Conservation (phyloP, 2,113 vertebrate species). For the Pontoporia blainvillei region DNA sequence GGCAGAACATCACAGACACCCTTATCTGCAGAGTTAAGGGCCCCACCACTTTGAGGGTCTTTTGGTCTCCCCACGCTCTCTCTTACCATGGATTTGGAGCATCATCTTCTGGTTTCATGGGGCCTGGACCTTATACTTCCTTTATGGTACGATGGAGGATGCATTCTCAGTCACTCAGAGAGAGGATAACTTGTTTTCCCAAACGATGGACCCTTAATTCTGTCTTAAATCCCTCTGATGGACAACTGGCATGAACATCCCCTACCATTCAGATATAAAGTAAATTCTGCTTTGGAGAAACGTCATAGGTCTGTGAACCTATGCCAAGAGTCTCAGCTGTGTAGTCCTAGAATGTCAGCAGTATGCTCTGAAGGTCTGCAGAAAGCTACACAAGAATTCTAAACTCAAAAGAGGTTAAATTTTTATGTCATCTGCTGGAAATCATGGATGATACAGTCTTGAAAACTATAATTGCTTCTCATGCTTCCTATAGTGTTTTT, state of each 20-base stretch:
- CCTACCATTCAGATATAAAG: not conserved
- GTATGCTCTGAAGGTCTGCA: not conserved
- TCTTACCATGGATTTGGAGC: not conserved
- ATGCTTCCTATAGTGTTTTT: not conserved
- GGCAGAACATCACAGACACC: not conserved
- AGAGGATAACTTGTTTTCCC: not conserved
- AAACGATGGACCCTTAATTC: not conserved
- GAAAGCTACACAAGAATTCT: not conserved
- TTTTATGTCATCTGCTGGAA: not conserved
- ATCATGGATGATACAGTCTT: not conserved
- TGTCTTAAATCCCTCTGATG: not conserved
- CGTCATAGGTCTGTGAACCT: not conserved
- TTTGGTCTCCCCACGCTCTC: not conserved
- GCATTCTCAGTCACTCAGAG: not conserved
- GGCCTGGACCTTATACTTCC: not conserved
- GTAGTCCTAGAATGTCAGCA: not conserved
- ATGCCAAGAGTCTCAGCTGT: not conserved
- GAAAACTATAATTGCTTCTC: not conserved
- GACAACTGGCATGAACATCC: not conserved
- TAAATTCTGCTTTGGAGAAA: not conserved
- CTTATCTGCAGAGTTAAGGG: not conserved
- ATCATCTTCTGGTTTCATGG: not conserved
- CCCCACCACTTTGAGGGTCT: not conserved
- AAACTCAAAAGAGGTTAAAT: not conserved
- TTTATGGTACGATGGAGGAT: not conserved